Base-by-base conservation (phyloP, 2,797 vertebrate genomes). In the Echeneis naucrates region DNA sequence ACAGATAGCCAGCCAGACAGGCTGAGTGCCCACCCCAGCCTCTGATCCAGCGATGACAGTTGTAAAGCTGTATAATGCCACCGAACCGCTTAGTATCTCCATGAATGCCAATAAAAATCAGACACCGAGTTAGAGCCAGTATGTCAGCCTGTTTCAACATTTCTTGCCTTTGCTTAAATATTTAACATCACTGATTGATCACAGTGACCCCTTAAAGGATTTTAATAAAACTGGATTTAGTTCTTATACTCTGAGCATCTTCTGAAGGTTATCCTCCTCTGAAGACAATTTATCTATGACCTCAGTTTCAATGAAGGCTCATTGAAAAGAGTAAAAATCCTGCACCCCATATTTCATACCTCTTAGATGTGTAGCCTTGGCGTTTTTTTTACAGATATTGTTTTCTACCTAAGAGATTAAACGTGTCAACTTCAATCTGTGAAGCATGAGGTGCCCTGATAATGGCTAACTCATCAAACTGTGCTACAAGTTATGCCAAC, bases 11-110 rank as follows among this genome's bases (percentile, higher is more conserved):
- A 3, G 30, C 14, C 71, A 80, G 75, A 72, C 78, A 74, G 53
- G 44, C 80, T 58, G 67, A 63, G 71, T 47, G 75, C 30, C 74
- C 83, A 81, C 71, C 75, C 79, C 86, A 70, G 81, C 70, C 71
- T 53, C 77, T 78, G 85, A 75, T 75, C 75, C 71, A 50, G 45
- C 11, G 66, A 67, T 86, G 87, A 77, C 85, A 83, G 72, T 32
- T 61, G 83, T 73, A 74, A 75, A 66, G 69, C 68, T 78, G 73
- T 78, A 59, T 75, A 64, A 86, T 78, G 70, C 69, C 72, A 51
- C n/a, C 58, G 60, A 67, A 58, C 65, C 77, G 77, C 68, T 63
- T 69, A 7, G 11, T 67, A 78, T 83, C 77, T 66, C 59, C 53
- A 21, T 48, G 30, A 62, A 74, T 79, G 80, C 86, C 75, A 83